Percentiles rank a stretch among this genome's conserved stretches.
Evolutionary conservation across 2,113 vertebrate genomes (phyloP).

Genomic region (Alosa alosa): DNA sequence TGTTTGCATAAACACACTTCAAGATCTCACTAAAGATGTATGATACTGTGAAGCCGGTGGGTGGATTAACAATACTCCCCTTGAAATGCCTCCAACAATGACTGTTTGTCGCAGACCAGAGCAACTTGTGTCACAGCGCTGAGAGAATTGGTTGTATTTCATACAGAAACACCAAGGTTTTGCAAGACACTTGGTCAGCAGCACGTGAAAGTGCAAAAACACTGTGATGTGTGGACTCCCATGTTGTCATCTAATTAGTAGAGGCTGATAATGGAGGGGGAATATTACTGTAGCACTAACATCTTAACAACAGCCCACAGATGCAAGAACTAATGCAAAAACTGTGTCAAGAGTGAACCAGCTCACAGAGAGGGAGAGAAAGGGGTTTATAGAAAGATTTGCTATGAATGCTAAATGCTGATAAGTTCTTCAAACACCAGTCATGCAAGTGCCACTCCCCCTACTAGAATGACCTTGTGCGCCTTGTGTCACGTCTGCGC

Average conservation of each 20-base stretch:
- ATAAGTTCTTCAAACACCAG: not conserved
- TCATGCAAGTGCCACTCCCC: not conserved
- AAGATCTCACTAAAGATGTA: not conserved
- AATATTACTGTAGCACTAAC: not conserved
- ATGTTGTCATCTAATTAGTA: not conserved
- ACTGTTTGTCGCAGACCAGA: not conserved
- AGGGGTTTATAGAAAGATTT: not conserved
- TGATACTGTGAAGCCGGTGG: not conserved
- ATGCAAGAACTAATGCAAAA: not conserved
- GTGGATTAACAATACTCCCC: not conserved
- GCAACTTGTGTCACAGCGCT: not conserved
- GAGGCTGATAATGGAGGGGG: not conserved
- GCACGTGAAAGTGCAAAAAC: not conserved
- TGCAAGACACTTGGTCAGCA: not conserved
- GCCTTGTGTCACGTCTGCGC: not conserved
- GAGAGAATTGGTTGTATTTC: not conserved
- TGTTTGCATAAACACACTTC: not conserved
- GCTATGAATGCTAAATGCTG: not conserved
- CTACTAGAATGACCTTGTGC: not conserved
- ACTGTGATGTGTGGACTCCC: not conserved
- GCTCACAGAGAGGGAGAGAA: not conserved
- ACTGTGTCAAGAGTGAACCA: not conserved
- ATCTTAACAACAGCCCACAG: not conserved
- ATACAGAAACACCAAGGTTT: not conserved
- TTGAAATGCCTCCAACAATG: conserved; percentile 13